Evolutionary conservation across 2,113 vertebrate genomes (phyloP), one percentile per base, ranked within the genome.

Genomic region (Ptyas mucosa): DNA sequence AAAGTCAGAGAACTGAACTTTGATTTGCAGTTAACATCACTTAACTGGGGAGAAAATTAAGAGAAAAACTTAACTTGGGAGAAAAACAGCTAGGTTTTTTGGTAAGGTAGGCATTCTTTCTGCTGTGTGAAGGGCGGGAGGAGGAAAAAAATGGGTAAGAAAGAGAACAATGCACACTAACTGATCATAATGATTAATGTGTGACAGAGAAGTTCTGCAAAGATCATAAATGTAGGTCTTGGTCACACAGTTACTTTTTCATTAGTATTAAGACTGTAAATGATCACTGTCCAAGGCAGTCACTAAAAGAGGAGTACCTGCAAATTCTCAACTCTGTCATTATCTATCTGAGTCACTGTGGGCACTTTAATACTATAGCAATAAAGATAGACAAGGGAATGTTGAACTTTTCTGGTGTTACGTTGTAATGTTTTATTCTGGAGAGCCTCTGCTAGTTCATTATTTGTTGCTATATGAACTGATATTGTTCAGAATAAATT

Each of bases 51-150:
- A 21, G 34, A 43, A 43, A 81, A 43, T 46, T 46, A 46, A 46
- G 4, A 46, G 43, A 46, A 46, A 46, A 43, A 2, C n/a, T 81
- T 39, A 9, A 8, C 34, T 8, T 18, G 8, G 18, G 69, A 21
- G 20, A 43, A 43, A 81, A 81, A 3, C 8, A 81, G 3, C 18
- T 43, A 0, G 0, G 75, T n/a, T n/a, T n/a, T n/a, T n/a, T n/a
- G 20, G 9, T 43, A 43, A 39, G 34, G 1, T 81, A 21, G 75
- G 14, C 75, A 81, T 21, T 8, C 8, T 81, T 3, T 21, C 34
- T 8, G n/a, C 18, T 43, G 3, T 21, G 34, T 9, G 18, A 9
- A 39, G 34, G 18, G 3, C 8, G 18, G 75, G 18, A 81, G 34
- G 29, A 69, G 29, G 7, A 29, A 64, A 54, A 57, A 69, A 69